Evolutionary conservation across 2,113 vertebrate genomes (phyloP), one percentile per base, ranked within the genome.

Genomic region (Haemorhous mexicanus): DNA sequence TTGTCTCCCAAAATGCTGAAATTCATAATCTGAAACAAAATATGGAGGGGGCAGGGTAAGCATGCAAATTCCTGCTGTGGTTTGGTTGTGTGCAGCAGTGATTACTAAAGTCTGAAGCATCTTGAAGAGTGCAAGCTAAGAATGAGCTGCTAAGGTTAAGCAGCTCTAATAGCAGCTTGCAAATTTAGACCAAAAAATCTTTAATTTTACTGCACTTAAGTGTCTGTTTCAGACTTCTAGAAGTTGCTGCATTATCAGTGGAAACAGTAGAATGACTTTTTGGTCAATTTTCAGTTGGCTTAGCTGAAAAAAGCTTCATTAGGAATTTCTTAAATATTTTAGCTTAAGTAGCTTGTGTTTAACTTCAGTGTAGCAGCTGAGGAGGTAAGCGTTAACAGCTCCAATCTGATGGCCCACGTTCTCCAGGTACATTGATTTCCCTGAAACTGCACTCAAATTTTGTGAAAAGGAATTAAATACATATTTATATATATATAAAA

Each of bases 131-230:
- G 21, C 26, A 41, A 41, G 26, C 89, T 64, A 17, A 59, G 47
- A 84, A 46, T 22, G 43, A 63, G 70, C 49, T 88, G 27, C 32
- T 64, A 15, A 46, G 69, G 28, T 11, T 26, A 5, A 67, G 50
- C 43, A 23, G 0, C n/a, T 64, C n/a, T 32, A 16, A 62, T 2
- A 14, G 41, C 9, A 32, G 47, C 68, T 70, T 0, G 2, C 18
- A 26, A 23, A 27, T 39, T 32, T 24, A 63, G 21, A 33, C 52
- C 16, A 52, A 39, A 39, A 82, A 46, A 5, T 69, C 66, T 70
- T 89, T 20, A 3, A 1, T 94, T 89, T 84, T 55, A 41, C 39
- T 79, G 27, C 15, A 11, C 9, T 56, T 39, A 11, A 84, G 3
- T 59, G n/a, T 13, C 59, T 64, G 2, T 22, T 66, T 74, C 39